Base-by-base conservation (phyloP, 2,888 invertebrate genomes). In the Eumacrocentrus americanus region DNA sequence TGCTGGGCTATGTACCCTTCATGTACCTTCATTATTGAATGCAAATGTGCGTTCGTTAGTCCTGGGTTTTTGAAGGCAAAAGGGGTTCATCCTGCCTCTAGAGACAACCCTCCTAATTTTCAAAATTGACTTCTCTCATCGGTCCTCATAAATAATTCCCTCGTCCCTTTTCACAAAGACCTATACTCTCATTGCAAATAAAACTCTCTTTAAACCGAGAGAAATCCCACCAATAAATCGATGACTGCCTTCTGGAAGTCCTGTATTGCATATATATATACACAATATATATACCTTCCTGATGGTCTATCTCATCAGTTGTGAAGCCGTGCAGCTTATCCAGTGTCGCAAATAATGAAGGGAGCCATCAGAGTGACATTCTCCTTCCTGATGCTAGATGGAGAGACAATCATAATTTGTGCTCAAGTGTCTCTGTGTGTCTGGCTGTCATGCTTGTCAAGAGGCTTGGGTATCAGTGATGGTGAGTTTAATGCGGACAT, bases 1-100 rank as follows among this genome's bases (percentile, higher is more conserved):
- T 6, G 29, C 29, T 29, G 29, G 4, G 29, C 29, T 29, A 29
- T 29, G 29, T 29, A 29, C 29, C 29, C 29, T 29, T 4, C 29
- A 29, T 29, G 50, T 61, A 46, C 64, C 70, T 73, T 70, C 71
- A 72, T 74, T 71, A 72, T 75, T 71, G 67, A 68, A 74, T 72
- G 73, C 69, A 75, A 74, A 74, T 72, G 52, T 58, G 66, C 68
- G 72, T 70, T 73, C 72, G 73, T 75, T 72, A 73, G 69, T 65
- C 59, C 58, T 61, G 60, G 66, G 53, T 68, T 72, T 71, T 71
- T 64, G 57, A 69, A 67, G 53, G 62, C 42, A 47, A 25, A 38
- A 53, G 29, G 5, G 9, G 9, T 4, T 4, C 5, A 9, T 29
- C 9, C 9, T 6, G 5, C 52, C 57, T 57, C 46, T 56, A 53